Base-by-base conservation (phyloP, 2,797 vertebrate species). In the Crypturellus tataupa region DNA sequence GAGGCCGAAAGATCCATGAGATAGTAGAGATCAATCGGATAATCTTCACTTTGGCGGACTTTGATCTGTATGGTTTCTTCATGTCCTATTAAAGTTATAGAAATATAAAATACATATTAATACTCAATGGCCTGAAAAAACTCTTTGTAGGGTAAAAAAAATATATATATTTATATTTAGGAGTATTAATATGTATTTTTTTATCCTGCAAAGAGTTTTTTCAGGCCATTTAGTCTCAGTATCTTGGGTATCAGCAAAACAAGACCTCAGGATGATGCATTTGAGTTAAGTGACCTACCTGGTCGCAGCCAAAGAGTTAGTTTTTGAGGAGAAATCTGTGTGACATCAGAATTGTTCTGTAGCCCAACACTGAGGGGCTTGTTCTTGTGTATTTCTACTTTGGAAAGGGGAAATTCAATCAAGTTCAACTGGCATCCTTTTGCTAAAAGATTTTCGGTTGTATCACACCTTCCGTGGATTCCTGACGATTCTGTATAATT, bases 1-100 rank as follows among this genome's bases (percentile, higher is more conserved):
- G 99, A 99, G 37, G 98, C 99, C 0, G 99, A 99, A 95, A 99
- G 98, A 97, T 99, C 99, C 99, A 99, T 99, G 96, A 99, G 98
- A 97, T 99, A 99, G 97, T 99, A 99, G 75, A 99, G 97, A 90
- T 99, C 99, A 84, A 99, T 98, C 0, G 99, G 99, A 92, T 99
- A 99, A 97, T 99, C 99, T 96, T 99, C 99, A 2, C 98, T 98
- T 96, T 99, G 99, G 71, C 99, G 98, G 83, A 99, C 98, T 77
- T 98, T 98, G 60, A 99, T 98, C 97, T 99, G 98, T 94, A 99
- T 98, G 44, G 98, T 99, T 97, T 99, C 96, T 86, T 98, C 97
- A 92, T 97, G 98, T 90, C 99, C 99, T 99, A 5, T 82, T 46
- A 88, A 93, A 67, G 29, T 49, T 71, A 69, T 29, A 6, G 68